Conservation (phyloP, 2,113 vertebrate genomes). For the Aptenodytes forsteri region DNA sequence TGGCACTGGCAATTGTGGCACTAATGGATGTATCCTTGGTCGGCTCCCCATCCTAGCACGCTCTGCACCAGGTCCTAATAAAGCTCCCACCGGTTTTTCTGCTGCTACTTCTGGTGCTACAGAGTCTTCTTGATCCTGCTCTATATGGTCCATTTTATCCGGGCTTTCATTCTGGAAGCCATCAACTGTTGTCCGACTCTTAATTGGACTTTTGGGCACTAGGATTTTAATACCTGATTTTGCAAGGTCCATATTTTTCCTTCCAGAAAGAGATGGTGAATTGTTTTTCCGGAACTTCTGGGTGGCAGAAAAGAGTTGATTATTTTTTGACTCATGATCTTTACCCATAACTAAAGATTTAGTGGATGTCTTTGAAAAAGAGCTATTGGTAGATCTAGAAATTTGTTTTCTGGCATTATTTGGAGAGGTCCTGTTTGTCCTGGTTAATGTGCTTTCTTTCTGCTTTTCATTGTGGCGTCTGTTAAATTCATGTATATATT, state of each 20-base stretch:
- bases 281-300: slow-evolving; percentile 81
- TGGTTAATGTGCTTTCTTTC: slow-evolving; percentile 76
- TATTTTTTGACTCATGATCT: slow-evolving; percentile 75
- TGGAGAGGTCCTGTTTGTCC: slow-evolving; percentile 85
- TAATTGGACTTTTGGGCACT: slow-evolving; percentile 95
- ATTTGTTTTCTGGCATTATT: slow-evolving; percentile 85
- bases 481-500: slow-evolving; percentile 93
- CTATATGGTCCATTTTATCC: slow-evolving; percentile 85
- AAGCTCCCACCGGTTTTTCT: slow-evolving; percentile 84
- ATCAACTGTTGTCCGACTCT: slow-evolving; percentile 85
- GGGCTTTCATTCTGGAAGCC: slow-evolving; percentile 88
- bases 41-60: slow-evolving; percentile 95
- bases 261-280: slow-evolving; percentile 69
- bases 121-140: slow-evolving; percentile 86
- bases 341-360: slow-evolving; percentile 74
- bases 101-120: slow-evolving; percentile 90
- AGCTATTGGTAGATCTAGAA: slow-evolving; percentile 78
- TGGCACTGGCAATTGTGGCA: slow-evolving; percentile 78
- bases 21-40: slow-evolving; percentile 82
- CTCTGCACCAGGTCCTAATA: slow-evolving; percentile 88
- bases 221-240: slow-evolving; percentile 96
- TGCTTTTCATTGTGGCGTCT: slow-evolving; percentile 80
- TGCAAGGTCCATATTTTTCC: slow-evolving; percentile 90
- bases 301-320: slow-evolving; percentile 70
- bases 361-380: slow-evolving; percentile 74